phyloP scores from a whole-genome alignment of 2,888 invertebrate species.

The Drosophila melanosoma region DNA sequence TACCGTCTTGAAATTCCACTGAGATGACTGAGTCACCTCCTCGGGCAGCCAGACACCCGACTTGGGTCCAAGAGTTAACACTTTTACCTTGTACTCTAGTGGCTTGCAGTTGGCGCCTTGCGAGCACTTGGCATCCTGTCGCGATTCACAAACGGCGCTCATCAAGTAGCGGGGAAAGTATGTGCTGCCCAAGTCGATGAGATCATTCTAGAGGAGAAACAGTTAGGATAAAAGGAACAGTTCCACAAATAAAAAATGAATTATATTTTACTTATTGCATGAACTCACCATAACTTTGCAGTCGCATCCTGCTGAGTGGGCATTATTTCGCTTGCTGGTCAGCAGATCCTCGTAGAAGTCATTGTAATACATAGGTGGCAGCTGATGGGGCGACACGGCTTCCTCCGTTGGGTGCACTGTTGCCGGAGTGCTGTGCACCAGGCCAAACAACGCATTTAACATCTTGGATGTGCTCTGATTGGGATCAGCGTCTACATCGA shows the following conservation, averaged over 20 bases:
- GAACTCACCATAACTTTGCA: conserved; percentile 82
- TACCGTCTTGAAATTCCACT: conserved; percentile 83
- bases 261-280: background rate
- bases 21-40: conserved; percentile 36
- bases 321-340: conserved; percentile 63
- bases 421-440: conserved; percentile 27
- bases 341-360: conserved; percentile 78
- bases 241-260: background rate
- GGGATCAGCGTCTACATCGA: conserved; percentile 6
- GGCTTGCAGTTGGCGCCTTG: conserved; percentile 83
- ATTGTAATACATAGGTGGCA: conserved; percentile 72
- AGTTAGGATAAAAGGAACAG: background rate
- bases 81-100: conserved; percentile 84
- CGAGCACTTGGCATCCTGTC: conserved; percentile 77
- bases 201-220: conserved; percentile 71
- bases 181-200: conserved; percentile 81
- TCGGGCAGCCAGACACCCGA: conserved; percentile 43
- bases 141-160: conserved; percentile 82
- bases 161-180: conserved; percentile 83
- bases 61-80: conserved; percentile 68
- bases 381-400: conserved; percentile 51
- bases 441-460: conserved; percentile 60
- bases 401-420: conserved; percentile 41
- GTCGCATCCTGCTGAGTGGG: conserved; percentile 81
- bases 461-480: conserved; percentile 58